These are phyloP conservation scores for Saturnia pavonia DNA, from an alignment of 2,888 invertebrate species.

Conservation along the genomic window DNA sequence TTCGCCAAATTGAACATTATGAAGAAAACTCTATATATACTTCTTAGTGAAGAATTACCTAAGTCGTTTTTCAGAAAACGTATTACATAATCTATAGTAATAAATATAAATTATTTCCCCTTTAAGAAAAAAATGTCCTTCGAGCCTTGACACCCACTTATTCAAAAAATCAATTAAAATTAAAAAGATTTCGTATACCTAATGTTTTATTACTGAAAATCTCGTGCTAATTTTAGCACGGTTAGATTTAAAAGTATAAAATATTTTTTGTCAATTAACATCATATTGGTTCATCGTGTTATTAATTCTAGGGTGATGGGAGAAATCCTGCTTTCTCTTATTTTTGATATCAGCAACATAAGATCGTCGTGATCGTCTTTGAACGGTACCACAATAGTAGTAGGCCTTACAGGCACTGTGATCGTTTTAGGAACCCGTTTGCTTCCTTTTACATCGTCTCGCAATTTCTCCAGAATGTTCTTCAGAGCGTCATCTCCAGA, in stretches of 20 bases:
- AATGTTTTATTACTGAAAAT: neutral
- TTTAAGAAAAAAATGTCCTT: too few relatives aligned
- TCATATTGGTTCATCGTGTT: slow-evolving; percentile 1
- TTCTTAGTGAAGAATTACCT: too few relatives aligned
- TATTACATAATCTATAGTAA: too few relatives aligned
- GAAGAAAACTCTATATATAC: too few relatives aligned
- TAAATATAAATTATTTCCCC: too few relatives aligned
- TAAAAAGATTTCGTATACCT: neutral
- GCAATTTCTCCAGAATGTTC: too few relatives aligned
- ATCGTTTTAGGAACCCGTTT: neutral
- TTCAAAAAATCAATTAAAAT: too few relatives aligned
- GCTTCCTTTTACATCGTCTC: neutral
- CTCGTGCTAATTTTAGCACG: too few relatives aligned
- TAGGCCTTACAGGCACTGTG: slow-evolving; percentile 25
- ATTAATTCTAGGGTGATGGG: slow-evolving; percentile 51
- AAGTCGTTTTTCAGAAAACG: too few relatives aligned
- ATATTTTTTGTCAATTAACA: neutral
- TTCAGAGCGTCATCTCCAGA: neutral
- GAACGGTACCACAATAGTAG: slow-evolving; percentile 35
- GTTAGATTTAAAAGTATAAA: too few relatives aligned
- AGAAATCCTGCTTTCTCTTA: slow-evolving; percentile 44
- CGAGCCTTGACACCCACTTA: too few relatives aligned
- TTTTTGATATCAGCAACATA: slow-evolving; percentile 39
- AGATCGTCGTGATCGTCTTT: slow-evolving; percentile 33
- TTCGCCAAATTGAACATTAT: too few relatives aligned